Percentiles rank a stretch among this genome's conserved stretches.
phyloP scores from a whole-genome alignment of 1,140 invertebrate species.

The Euura lappo region DNA sequence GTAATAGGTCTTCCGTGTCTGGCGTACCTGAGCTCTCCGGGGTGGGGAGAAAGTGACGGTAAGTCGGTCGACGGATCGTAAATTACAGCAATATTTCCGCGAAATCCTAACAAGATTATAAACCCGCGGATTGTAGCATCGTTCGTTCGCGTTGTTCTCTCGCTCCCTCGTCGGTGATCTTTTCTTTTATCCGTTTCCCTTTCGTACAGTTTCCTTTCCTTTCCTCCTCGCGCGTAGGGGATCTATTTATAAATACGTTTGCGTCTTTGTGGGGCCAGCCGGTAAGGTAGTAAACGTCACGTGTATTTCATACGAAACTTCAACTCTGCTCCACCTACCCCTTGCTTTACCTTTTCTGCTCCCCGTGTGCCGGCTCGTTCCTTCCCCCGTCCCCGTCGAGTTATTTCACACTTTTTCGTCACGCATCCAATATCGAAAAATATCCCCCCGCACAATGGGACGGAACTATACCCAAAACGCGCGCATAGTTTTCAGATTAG shows the following conservation, averaged over 20 bases:
- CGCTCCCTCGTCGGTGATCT: constrained; percentile 2
- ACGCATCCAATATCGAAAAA: too few relatives aligned
- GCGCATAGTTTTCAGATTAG: too few relatives aligned
- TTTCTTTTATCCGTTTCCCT: constrained; percentile 28
- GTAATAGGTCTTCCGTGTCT: neutral
- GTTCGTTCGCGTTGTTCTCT: constrained; percentile 22
- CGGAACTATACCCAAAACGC: too few relatives aligned
- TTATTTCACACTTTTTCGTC: neutral
- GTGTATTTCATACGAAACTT: constrained; percentile 62
- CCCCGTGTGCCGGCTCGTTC: neutral
- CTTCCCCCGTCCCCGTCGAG: neutral
- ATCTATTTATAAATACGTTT: constrained; percentile 59
- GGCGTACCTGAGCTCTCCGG: neutral
- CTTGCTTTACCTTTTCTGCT: constrained; percentile 13
- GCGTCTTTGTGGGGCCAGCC: constrained; percentile 51
- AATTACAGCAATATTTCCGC: constrained; percentile 61
- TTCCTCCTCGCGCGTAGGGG: constrained; percentile 18
- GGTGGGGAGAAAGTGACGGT: constrained; percentile 33
- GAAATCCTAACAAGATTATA: constrained; percentile 63
- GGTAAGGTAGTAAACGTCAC: constrained; percentile 60
- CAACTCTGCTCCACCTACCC: constrained; percentile 38
- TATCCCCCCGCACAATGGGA: too few relatives aligned
- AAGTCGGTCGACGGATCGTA: constrained; percentile 56
- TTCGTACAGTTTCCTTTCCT: neutral
- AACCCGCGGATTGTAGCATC: constrained; percentile 49